Conservation (phyloP, 1,140 invertebrate genomes). For the Lanistes nyassanus region DNA sequence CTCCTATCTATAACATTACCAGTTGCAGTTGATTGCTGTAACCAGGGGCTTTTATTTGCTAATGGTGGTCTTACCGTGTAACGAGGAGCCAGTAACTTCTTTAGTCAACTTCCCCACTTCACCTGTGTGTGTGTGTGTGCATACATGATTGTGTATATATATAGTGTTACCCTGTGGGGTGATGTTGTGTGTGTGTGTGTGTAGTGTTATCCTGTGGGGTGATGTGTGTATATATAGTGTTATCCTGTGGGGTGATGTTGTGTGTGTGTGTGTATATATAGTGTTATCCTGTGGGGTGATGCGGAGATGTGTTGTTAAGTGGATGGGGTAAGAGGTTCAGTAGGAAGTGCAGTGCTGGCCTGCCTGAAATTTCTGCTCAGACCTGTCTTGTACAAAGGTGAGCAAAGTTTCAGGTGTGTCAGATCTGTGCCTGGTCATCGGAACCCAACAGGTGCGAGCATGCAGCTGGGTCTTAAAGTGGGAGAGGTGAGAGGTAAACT, state of each 20-base stretch:
- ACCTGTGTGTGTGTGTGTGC: no score
- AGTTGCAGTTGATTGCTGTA: no score
- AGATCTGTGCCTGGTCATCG: conserved; percentile 13
- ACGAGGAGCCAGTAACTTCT: no score
- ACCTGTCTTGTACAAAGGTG: conserved; percentile 46
- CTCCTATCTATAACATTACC: no score
- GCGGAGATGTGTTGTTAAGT: not conserved
- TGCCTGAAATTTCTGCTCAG: conserved; percentile 61
- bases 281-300: not conserved
- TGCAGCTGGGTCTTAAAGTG: no score
- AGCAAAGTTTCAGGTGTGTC: conserved; percentile 63
- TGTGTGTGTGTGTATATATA: not conserved
- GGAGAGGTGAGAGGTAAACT: no score
- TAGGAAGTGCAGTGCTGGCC: conserved; percentile 15
- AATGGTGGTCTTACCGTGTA: no score
- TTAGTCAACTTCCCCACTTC: no score
- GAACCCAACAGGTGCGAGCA: no score
- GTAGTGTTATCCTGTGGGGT: not conserved
- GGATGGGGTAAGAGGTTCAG: not conserved
- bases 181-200: not conserved
- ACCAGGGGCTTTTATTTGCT: no score
- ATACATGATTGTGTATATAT: not conserved
- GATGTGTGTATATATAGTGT: not conserved
- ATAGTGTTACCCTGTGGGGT: not conserved
- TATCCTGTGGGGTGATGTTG: not conserved